phyloP scores from a whole-genome alignment of 2,797 vertebrate genomes.

The Danio kyathit region DNA sequence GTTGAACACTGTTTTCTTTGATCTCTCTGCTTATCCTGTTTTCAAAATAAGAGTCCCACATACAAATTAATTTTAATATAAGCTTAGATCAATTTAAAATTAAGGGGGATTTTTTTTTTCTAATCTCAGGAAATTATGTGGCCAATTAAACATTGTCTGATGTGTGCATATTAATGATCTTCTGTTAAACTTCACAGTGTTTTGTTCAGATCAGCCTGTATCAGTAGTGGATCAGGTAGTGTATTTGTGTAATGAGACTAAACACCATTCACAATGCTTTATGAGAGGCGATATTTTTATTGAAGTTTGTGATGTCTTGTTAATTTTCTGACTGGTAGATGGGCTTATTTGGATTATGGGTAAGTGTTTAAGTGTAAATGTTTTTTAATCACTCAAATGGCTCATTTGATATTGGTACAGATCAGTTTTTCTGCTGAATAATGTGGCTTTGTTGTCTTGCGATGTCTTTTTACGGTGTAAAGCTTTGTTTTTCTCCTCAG shows the following conservation, averaged over 20 bases:
- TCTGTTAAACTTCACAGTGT: too few relatives aligned
- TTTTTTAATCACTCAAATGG: not conserved
- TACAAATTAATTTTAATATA: too few relatives aligned
- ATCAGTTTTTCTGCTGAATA: not conserved
- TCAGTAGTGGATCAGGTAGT: too few relatives aligned
- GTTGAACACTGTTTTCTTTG: too few relatives aligned
- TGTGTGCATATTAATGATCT: too few relatives aligned
- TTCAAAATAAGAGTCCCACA: too few relatives aligned
- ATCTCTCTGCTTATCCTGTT: too few relatives aligned
- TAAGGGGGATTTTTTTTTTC: too few relatives aligned
- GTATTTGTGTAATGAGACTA: not conserved
- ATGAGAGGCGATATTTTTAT: not conserved
- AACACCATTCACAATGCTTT: not conserved
- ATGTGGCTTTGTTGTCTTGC: not conserved
- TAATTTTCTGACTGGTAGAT: not conserved
- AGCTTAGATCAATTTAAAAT: too few relatives aligned
- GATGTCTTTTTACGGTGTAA: not conserved
- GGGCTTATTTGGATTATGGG: not conserved
- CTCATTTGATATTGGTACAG: not conserved
- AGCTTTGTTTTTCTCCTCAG: not conserved
- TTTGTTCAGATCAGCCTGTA: too few relatives aligned
- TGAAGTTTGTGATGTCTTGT: not conserved
- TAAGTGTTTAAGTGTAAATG: not conserved
- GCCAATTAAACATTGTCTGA: too few relatives aligned
- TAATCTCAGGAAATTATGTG: too few relatives aligned